Evolutionary conservation across 2,888 invertebrate species (phyloP).

Genomic region (Phaedon cochleariae): DNA sequence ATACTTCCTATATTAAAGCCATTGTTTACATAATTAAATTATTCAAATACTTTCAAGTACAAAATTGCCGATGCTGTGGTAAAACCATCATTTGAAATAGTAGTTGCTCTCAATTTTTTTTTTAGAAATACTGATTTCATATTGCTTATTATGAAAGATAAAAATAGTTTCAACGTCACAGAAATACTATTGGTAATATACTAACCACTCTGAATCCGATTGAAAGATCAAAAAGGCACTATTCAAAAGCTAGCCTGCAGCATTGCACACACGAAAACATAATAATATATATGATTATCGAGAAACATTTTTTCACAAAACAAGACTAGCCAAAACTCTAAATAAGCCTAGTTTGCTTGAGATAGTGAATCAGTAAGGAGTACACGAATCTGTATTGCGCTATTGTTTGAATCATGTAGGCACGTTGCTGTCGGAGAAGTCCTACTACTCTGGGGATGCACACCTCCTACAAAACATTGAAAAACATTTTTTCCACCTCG

Average conservation of each 20-base stretch:
- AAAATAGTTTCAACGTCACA: background rate
- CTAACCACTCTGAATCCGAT: background rate
- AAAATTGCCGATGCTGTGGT: background rate
- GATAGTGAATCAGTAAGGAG: conserved; percentile 82
- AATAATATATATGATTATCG: conserved; percentile 1
- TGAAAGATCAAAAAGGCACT: background rate
- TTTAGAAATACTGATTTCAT: background rate
- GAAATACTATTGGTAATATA: background rate
- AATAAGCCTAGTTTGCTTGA: conserved; percentile 88
- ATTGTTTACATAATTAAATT: background rate
- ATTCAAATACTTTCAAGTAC: background rate
- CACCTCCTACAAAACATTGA: conserved; percentile 75
- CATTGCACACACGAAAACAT: background rate
- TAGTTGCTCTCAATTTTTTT: no score
- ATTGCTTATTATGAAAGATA: background rate
- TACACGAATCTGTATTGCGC: conserved; percentile 92
- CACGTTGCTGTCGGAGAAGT: conserved; percentile 86
- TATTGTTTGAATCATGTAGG: conserved; percentile 86
- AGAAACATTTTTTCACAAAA: background rate
- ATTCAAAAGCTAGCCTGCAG: background rate
- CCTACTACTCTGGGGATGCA: conserved; percentile 85
- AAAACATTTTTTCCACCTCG: no score
- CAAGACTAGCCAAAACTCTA: conserved; percentile 56
- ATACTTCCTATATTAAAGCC: background rate
- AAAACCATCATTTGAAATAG: no score